Base-by-base conservation (phyloP, 2,113 vertebrate genomes). In the Oceanodroma tethys region DNA sequence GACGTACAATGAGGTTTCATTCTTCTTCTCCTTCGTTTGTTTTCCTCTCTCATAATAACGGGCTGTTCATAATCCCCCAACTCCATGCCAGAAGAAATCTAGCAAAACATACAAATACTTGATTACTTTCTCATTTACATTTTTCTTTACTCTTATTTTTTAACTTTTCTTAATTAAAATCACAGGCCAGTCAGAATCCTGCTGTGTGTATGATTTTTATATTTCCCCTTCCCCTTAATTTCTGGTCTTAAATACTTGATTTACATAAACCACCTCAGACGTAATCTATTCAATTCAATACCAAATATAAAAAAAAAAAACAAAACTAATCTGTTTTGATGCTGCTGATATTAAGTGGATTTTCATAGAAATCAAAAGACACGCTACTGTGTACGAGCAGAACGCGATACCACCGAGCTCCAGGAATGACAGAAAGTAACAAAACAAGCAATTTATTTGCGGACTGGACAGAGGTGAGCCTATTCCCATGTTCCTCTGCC, bases 11-110 rank as follows among this genome's bases (percentile, higher is more conserved):
- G 93, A 4, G 98, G 99, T 95, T 99, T 99, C 99, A 99, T 99
- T 92, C 99, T 99, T 67, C 99, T 98, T 88, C 99, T 98, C 91
- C 99, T 97, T 67, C 99, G 98, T 74, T 98, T 97, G 94, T 93
- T 98, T 72, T 99, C 99, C 60, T 99, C 99, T 98, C 98, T 98
- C 88, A 98, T 98, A 92, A 99, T 98, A 97, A 99, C 98, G 0
- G 98, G 97, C 62, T 98, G 97, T 26, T 99, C 99, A 98, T 98
- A 96, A 97, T 98, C 97, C 16, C 97, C 94, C 98, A 98, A 94
- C 97, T 99, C 99, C 99, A 99, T 99, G 97, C 98, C 98, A 98
- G 81, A 70, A 21, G 65, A 50, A 89, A 98, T 93, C 98, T 98
- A 83, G 10, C 27, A 88, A 91, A 94, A 95, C 38, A 93, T 26